Evolutionary conservation across 2,888 invertebrate genomes (phyloP).

Genomic region (Tridacna crocea): DNA sequence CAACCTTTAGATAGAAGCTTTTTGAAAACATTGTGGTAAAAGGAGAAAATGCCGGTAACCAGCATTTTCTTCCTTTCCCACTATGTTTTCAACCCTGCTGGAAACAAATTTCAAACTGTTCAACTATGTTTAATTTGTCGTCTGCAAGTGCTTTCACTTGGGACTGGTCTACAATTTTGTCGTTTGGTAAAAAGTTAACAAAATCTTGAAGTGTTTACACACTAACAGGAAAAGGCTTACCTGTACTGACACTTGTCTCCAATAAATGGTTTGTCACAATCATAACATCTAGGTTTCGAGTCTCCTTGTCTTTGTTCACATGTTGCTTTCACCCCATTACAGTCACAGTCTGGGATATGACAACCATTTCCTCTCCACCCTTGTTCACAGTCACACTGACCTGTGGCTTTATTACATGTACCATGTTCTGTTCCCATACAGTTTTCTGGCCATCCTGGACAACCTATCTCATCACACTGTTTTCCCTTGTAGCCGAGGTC

Average conservation of each 20-base stretch:
- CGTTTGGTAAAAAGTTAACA: too few species aligned
- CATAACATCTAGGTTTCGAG: slow-evolving; percentile 67
- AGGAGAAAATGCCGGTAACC: too few species aligned
- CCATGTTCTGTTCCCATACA: slow-evolving; percentile 71
- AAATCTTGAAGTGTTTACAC: too few species aligned
- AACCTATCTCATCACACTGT: slow-evolving; percentile 66
- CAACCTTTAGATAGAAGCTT: too few species aligned
- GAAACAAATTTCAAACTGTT: too few species aligned
- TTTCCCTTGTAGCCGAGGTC: slow-evolving; percentile 68
- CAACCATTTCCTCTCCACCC: slow-evolving; percentile 73
- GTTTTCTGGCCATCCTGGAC: slow-evolving; percentile 75
- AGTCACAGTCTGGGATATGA: slow-evolving; percentile 66
- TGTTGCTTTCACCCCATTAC: slow-evolving; percentile 64
- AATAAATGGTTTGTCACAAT: slow-evolving; percentile 69
- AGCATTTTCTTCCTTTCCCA: too few species aligned
- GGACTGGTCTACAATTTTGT: too few species aligned
- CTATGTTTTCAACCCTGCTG: too few species aligned
- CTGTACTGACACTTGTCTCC: slow-evolving; percentile 73
- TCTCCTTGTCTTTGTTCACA: slow-evolving; percentile 62
- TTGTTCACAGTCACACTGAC: slow-evolving; percentile 68
- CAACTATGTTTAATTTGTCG: too few species aligned
- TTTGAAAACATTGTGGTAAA: too few species aligned
- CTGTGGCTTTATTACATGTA: slow-evolving; percentile 65
- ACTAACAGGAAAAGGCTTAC: slow-evolving; percentile 42
- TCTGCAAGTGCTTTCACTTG: too few species aligned